Base-by-base conservation (phyloP, 2,888 invertebrate genomes). In the Norana najaformis region DNA sequence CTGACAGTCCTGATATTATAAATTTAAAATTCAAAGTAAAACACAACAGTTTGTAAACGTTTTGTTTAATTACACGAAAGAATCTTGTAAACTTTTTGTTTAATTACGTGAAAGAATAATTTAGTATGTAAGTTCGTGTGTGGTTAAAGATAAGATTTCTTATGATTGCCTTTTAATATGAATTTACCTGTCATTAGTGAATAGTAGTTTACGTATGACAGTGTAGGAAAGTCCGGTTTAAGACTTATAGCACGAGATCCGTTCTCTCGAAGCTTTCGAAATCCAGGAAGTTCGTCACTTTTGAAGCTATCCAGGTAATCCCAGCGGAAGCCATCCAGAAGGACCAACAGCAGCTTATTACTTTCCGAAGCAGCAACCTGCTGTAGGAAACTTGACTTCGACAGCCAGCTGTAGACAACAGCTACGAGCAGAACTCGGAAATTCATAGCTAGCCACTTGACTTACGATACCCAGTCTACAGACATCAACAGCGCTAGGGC, bases 261-360 rank as follows among this genome's bases (percentile, higher is more conserved):
- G 16, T 90, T 91, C 14, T 89, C 16, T 35, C 92, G 90, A 37
- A 94, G 83, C 4, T 92, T 89, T 11, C 91, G 89, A 88, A 94
- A 94, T 83, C 93, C 94, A 16, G 92, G 90, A n/a, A 93, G 89
- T 6, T 91, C 89, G 34, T 89, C 88, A 18, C 93, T 92, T 23
- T 37, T 37, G 83, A 93, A 92, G 30, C 18, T 41, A 18, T 90
- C 35, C 23, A 90, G 83, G 91, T 94, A 94, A 90, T 94, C 93
- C 93, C 93, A 93, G 0, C 93, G 92, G 91, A 94, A 93, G 38
- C 94, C 94, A 89, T 94, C 94, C 88, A 94, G 82, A 34, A 94
- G 90, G 39, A 90, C 37, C 88, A 90, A 1, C 36, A 90, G 39
- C 16, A 90, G n/a, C 30, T 88, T 88, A 13, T 47, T 41, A 0